Evolutionary conservation across 2,113 vertebrate species (phyloP).

Genomic region (Pseudolaguvia tuberculata): DNA sequence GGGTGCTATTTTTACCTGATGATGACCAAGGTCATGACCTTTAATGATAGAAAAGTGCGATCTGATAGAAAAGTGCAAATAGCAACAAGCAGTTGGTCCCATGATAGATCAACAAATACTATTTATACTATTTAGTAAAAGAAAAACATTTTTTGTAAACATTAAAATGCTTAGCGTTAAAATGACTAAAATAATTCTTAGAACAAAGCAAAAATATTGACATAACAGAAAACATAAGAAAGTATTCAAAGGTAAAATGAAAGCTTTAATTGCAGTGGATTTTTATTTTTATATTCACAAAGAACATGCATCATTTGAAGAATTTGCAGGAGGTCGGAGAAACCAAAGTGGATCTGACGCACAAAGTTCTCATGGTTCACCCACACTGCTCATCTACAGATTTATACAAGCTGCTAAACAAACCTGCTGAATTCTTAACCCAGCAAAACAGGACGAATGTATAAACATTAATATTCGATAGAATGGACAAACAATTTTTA

Average conservation of each 20-base stretch:
- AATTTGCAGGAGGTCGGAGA: slow-evolving; percentile 29
- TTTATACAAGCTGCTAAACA: not conserved
- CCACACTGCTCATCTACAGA: not conserved
- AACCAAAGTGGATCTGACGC: slow-evolving; percentile 9
- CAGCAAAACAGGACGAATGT: not conserved
- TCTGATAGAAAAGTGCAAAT: not conserved
- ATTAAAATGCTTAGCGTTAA: not conserved
- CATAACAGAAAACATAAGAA: not conserved
- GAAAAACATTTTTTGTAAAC: too few species aligned
- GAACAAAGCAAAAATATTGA: not conserved
- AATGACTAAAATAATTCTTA: not conserved
- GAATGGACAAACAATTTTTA: not conserved
- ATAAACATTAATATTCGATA: not conserved
- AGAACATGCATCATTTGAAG: slow-evolving; percentile 8
- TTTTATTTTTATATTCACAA: not conserved
- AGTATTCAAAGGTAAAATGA: not conserved
- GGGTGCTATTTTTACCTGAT: slow-evolving; percentile 28
- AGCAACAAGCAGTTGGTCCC: not conserved
- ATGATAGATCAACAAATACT: not conserved
- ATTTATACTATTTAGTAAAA: not conserved
- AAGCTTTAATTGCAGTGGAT: not conserved
- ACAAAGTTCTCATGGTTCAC: slow-evolving; percentile 6
- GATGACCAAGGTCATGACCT: slow-evolving; percentile 29
- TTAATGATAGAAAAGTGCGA: slow-evolving; percentile 4
- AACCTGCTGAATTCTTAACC: not conserved